Base-by-base conservation (phyloP, 2,888 invertebrate species). In the Cantharis flavilabris region DNA sequence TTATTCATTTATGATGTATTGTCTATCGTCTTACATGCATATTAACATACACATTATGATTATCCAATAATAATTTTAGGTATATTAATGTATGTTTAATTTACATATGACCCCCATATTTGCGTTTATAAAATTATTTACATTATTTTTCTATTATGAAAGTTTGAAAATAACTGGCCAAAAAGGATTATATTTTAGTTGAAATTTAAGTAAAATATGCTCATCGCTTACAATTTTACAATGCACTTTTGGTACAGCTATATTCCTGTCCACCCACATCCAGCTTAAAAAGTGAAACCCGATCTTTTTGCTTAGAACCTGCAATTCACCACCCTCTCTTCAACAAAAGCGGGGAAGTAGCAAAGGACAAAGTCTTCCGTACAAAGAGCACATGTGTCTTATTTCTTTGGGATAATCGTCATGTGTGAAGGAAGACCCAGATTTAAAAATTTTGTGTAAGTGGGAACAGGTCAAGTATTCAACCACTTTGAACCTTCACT, bases 401-500 rank as follows among this genome's bases (percentile, higher is more conserved):
- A 62, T 70, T 69, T 69, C 49, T 28, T 28, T 23, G 26, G 49
- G 62, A 70, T 67, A 73, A 69, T 73, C 64, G 75, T 75, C 63
- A 70, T 75, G 69, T 71, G 71, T 71, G 26, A 67, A 75, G 75
- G 71, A 75, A 75, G 75, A 69, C 71, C 75, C 75, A 71, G 71
- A 71, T 75, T 71, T 75, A 67, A 72, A 28, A 62, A 23, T 16
- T 67, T 18, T 73, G 30, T 62, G 23, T 14, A 71, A 74, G 33
- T 33, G 70, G 64, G 70, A 75, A 71, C 75, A 75, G 75, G 75
- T 75, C 75, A 75, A 49, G 64, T 62, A 73, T 69, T 11, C 63
- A 70, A 75, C 71, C 75, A 71, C 75, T 75, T 75, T 28, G 64
- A 65, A 71, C 62, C 64, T 30, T 11, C 67, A 33, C 67, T 75